A percentile compares a stretch with the other conserved stretches of the same genome.
These are phyloP conservation scores for Lypha dubia DNA, from an alignment of 2,888 invertebrate genomes.

Conservation along the genomic window DNA sequence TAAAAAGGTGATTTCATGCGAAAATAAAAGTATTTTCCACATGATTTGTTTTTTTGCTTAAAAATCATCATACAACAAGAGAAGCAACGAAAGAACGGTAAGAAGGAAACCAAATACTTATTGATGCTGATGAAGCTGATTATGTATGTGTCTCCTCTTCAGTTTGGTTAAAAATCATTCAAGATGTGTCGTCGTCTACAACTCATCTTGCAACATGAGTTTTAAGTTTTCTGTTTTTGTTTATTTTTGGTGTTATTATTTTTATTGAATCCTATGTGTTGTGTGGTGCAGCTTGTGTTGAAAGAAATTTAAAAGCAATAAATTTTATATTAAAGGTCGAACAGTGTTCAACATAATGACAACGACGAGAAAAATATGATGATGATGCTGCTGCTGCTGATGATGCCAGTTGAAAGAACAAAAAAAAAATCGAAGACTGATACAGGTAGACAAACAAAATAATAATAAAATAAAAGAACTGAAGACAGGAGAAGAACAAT, in stretches of 20 bases:
- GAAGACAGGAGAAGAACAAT: conserved; percentile 54
- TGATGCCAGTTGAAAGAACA: conserved; percentile 5
- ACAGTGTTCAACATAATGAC: conserved; percentile 50
- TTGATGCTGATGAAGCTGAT: not conserved
- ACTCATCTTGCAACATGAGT: conserved; percentile 31
- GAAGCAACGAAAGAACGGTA: conserved; percentile 15
- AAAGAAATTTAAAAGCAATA: conserved; percentile 65
- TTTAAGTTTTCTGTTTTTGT: conserved; percentile 12
- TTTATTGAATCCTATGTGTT: conserved; percentile 39
- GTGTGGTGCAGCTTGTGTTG: conserved; percentile 46
- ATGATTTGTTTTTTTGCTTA: conserved; percentile 76
- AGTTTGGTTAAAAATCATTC: conserved; percentile 31
- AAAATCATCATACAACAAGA: conserved; percentile 44
- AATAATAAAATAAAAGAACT: conserved; percentile 18
- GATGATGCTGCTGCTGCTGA: not conserved
- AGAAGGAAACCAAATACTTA: conserved; percentile 40
- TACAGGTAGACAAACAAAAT: conserved; percentile 62
- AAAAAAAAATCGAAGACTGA: conserved; percentile 24
- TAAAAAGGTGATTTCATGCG: conserved; percentile 76
- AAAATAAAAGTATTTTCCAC: conserved; percentile 81
- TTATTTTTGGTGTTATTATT: conserved; percentile 4
- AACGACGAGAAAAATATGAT: not conserved
- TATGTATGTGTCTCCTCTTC: not conserved
- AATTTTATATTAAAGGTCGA: conserved; percentile 67
- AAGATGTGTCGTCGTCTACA: conserved; percentile 14